Conservation (phyloP, 2,888 invertebrate species). For the Stratiomys singularior region DNA sequence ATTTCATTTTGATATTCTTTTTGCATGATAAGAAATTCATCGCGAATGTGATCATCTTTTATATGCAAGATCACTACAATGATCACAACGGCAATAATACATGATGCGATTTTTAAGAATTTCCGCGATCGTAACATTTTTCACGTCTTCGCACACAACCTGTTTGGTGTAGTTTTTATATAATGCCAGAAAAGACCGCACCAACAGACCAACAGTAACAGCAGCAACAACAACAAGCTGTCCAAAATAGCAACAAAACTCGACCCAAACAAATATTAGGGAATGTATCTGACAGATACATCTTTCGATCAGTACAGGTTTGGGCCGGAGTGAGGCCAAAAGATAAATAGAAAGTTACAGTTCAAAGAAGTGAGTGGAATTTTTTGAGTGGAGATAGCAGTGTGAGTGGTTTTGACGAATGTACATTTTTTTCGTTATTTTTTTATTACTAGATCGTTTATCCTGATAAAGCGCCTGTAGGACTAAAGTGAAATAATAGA, state of each 20-base stretch:
- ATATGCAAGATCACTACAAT: conserved; percentile 23
- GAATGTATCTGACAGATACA: not conserved
- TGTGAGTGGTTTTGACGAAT: no score
- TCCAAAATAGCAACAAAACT: conserved; percentile 1
- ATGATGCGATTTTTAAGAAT: conserved; percentile 21
- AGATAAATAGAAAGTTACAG: no score
- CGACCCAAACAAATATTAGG: conserved; percentile 16
- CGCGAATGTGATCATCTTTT: conserved; percentile 22
- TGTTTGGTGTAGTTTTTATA: not conserved
- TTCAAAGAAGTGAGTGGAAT: no score
- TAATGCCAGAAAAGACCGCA: no score
- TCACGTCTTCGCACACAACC: not conserved
- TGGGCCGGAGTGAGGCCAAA: not conserved
- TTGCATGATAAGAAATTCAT: conserved; percentile 23
- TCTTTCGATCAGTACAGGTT: not conserved
- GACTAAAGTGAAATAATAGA: no score
- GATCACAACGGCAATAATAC: not conserved
- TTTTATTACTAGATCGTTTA: no score
- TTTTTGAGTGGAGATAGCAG: no score
- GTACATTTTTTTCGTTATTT: no score
- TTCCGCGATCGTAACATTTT: conserved; percentile 31
- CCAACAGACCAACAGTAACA: no score
- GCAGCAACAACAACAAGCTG: not conserved
- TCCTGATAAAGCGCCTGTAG: no score
- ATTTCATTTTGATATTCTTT: conserved; percentile 13